Evolutionary conservation across 2,113 vertebrate species (phyloP), one percentile per base, ranked within the genome.

Genomic region (Peucedramus taeniatus): DNA sequence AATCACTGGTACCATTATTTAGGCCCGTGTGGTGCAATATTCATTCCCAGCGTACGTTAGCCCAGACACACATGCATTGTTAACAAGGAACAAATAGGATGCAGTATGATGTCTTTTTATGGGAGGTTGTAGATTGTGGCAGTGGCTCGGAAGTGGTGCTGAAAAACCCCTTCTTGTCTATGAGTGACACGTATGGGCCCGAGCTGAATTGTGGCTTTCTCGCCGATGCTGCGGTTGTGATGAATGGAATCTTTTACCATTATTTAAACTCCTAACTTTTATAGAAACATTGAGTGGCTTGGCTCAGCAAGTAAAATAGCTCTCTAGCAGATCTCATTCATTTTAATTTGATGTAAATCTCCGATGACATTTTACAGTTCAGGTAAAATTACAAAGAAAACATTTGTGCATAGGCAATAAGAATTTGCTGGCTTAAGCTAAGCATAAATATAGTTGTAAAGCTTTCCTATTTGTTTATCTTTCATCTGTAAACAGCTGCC

Each of bases 241-340:
- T 91, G 64, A 61, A 96, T 96, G 83, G 61, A 83, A 92, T 78
- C 53, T 90, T 93, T 85, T 42, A 56, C 59, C 75, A 42, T 95
- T 78, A 79, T 78, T 96, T 93, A 96, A 90, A 96, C 89, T 90
- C 85, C 57, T 81, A 92, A 89, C 79, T 94, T 93, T 75, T 72
- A 37, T 19, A 85, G 84, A 93, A 87, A 68, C 61, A 72, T 12
- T 50, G 76, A 28, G 83, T 71, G 56, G 56, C 90, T 85, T 86
- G 90, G 56, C 84, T 84, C 80, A 56, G 56, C 53, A 57, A 87
- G 63, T 93, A 69, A 40, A 94, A 92, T 69, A 45, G 66, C 85
- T 89, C 94, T 89, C 88, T 71, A 68, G 76, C 50, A 70, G 51
- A 40, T 81, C 83, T 70, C 89, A 76, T 87, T 96, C 76, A 89